Evolutionary conservation across 1,140 invertebrate species (phyloP), one percentile per base, ranked within the genome.

Genomic region (Lepidostoma basale): DNA sequence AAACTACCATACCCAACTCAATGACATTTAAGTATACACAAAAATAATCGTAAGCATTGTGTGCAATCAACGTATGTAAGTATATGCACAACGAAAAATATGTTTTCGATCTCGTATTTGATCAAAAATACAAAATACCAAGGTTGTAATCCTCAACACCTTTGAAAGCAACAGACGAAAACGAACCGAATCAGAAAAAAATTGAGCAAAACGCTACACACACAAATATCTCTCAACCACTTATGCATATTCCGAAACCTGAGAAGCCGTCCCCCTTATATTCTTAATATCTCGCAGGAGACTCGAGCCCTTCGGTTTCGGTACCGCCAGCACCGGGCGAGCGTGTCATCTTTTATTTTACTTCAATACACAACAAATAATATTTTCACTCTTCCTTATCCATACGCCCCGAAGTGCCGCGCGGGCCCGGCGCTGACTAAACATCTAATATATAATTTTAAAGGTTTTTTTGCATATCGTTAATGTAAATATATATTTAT

Each of bases 401-500:
- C 56, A 23, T 42, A 40, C 30, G 42, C 30, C 6, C 23, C 56
- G 25, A 36, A 39, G 42, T 42, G 22, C 4, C 36, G 39, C 14
- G 16, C 20, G 2, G 14, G 5, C 2, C 1, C 25, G 39, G 14
- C 6, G 36, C 23, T 25, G 36, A 23, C 56, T 42, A 60, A 36
- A 60, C 62, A 20, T 64, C 39, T 23, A 64, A 49, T 0, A 23
- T 52, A 64, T 64, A 52, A 33, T 52, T 64, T 64, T 52, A 33
- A 60, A 3, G 36, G 26, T 33, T 56, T 33, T 33, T 33, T 56
- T 62, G 42, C 25, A 47, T 45, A 62, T 40, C 26, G 14, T 44
- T 49, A 44, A 66, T 66, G 63, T 66, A 66, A 67, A 73, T 73
- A 64, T 63, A 69, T 69, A 69, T 62, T 66, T 69, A 69, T 73